These are phyloP conservation scores for Xenopus laevis DNA, from an alignment of 2,113 vertebrate species.

Conservation along the genomic window DNA sequence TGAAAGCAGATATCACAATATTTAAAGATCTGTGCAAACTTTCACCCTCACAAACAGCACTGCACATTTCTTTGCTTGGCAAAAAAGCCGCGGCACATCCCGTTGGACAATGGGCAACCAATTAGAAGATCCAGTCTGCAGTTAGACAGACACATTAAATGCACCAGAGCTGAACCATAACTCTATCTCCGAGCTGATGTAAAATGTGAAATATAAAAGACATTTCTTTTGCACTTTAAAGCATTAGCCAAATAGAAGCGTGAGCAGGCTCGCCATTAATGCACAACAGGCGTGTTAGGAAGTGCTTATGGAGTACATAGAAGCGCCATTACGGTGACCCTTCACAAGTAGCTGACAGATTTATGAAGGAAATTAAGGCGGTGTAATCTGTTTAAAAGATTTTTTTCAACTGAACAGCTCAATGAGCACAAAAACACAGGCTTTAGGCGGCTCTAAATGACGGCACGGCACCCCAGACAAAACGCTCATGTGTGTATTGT, in stretches of 20 bases:
- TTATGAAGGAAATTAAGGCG: slow-evolving; percentile 51
- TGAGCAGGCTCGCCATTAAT: slow-evolving; percentile 22
- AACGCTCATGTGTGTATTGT: slow-evolving; percentile 34
- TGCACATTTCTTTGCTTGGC: no score
- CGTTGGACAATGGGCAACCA: no score
- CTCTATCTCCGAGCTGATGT: no score
- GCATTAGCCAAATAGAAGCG: slow-evolving; percentile 1
- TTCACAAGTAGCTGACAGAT: slow-evolving; percentile 50
- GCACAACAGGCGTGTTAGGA: slow-evolving; percentile 48
- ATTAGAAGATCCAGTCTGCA: no score
- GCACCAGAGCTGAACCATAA: no score
- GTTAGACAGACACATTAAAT: no score
- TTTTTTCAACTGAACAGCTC: slow-evolving; percentile 28
- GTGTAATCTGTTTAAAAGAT: slow-evolving; percentile 48
- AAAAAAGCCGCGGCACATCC: no score
- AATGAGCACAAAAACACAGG: slow-evolving; percentile 32
- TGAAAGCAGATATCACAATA: no score
- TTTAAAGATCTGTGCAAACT: no score
- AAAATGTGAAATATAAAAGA: background rate
- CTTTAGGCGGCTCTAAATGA: background rate
- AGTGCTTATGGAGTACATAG: slow-evolving; percentile 30
- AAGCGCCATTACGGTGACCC: slow-evolving; percentile 51
- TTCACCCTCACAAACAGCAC: no score
- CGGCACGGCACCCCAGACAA: slow-evolving; percentile 2
- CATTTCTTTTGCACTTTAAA: no score